phyloP scores from a whole-genome alignment of 2,888 invertebrate species.

The Beris chalybata region DNA sequence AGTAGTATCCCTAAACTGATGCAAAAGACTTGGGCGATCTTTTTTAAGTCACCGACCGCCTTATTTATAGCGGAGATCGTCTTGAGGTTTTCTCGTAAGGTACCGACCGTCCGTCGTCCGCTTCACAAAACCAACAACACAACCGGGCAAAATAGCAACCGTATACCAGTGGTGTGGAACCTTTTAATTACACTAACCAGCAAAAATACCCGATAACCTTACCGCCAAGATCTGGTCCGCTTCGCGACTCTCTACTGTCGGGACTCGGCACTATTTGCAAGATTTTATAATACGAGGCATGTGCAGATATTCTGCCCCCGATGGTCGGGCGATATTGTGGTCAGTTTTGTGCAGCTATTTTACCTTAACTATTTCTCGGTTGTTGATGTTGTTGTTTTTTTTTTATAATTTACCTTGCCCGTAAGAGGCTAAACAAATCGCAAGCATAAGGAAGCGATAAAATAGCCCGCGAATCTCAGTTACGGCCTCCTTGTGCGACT shows the following conservation, averaged over 20 bases:
- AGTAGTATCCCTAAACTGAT: conserved; percentile 33
- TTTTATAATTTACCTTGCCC: neutral
- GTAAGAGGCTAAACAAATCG: conserved; percentile 9
- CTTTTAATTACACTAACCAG: conserved; percentile 39
- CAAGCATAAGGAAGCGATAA: conserved; percentile 35
- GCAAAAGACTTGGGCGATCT: conserved; percentile 35
- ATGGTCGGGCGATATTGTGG: no score
- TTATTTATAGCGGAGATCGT: conserved; percentile 22
- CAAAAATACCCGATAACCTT: conserved; percentile 33
- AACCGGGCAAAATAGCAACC: conserved; percentile 7
- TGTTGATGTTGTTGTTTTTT: no score
- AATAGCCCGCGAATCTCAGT: conserved; percentile 29
- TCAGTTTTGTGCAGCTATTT: no score
- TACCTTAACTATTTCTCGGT: no score
- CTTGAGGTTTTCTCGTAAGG: conserved; percentile 26
- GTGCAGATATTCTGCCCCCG: no score
- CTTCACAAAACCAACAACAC: neutral
- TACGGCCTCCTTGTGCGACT: neutral
- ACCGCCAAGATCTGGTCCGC: conserved; percentile 17
- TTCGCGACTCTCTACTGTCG: no score
- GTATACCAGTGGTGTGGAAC: conserved; percentile 36
- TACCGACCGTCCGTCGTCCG: conserved; percentile 4
- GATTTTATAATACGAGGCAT: no score
- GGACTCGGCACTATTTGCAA: no score
- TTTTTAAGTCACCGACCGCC: conserved; percentile 38